A percentile compares a stretch with the other conserved stretches of the same genome.
Conservation (phyloP, 2,888 invertebrate species). For the Palloptera scutellata region DNA sequence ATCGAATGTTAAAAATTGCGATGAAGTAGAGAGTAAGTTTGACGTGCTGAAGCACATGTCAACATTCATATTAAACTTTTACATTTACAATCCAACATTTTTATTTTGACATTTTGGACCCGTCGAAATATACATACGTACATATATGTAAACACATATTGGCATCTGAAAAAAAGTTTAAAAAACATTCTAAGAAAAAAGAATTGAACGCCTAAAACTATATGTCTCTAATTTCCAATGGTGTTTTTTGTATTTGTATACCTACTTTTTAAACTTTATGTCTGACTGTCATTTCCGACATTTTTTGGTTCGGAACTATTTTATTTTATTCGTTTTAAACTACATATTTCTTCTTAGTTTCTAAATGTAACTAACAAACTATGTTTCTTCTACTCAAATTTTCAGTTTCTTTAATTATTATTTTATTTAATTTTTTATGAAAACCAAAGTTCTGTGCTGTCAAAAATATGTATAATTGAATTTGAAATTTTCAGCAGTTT, state of each 20-base stretch:
- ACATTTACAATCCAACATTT: neutral
- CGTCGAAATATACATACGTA: slow-evolving; percentile 9
- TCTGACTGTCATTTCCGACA: slow-evolving; percentile 15
- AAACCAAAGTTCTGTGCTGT: slow-evolving; percentile 47
- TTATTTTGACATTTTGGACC: slow-evolving; percentile 11
- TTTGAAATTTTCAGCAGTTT: too few species aligned
- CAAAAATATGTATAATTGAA: slow-evolving; percentile 9
- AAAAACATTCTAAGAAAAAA: too few species aligned
- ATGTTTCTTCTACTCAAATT: slow-evolving; percentile 18
- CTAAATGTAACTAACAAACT: slow-evolving; percentile 34
- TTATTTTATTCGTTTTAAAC: slow-evolving; percentile 5
- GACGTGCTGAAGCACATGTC: slow-evolving; percentile 1
- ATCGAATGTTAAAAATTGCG: slow-evolving; percentile 95
- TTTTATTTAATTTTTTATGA: slow-evolving; percentile 27
- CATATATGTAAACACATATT: slow-evolving; percentile 1
- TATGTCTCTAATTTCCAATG: slow-evolving; percentile 23
- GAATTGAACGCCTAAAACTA: neutral
- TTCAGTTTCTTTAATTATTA: neutral
- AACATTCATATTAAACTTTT: slow-evolving; percentile 8
- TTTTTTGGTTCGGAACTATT: slow-evolving; percentile 7
- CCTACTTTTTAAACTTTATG: slow-evolving; percentile 17
- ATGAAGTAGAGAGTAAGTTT: slow-evolving; percentile 91
- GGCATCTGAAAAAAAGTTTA: neutral
- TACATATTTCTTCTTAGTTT: slow-evolving; percentile 15
- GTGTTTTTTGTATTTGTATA: slow-evolving; percentile 16